Base-by-base conservation (phyloP, 2,113 vertebrate genomes). In the Xenopus tropicalis region DNA sequence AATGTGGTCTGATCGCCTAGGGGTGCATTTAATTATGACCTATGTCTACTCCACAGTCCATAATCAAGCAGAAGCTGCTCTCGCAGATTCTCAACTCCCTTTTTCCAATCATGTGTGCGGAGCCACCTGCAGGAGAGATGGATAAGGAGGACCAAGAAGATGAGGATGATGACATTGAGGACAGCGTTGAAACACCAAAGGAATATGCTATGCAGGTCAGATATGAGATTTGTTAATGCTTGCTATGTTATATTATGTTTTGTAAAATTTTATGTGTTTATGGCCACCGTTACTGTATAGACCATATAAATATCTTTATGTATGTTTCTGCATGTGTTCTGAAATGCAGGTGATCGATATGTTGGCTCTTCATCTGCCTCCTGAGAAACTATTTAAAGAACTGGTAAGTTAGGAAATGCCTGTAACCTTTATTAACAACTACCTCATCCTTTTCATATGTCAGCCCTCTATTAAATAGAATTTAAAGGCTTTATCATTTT, bases 311-410 rank as follows among this genome's bases (percentile, higher is more conserved):
- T 8, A 44, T 44, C 43, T 44, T 44, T 44, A 3, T 48, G 16
- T 48, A 48, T 48, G 16, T 48, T 48, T 48, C 16, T 48, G 0
- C 17, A 54, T 54, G 9, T 54, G 19, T 54, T 54, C 63, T 62
- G 4, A 72, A 62, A 70, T 21, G 57, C 69, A 97, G 95, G 92
- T 96, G 11, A 90, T 97, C 56, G 93, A 97, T 74, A 93, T 93
- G 9, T 84, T 97, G 86, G 94, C 94, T 0, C 86, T 96, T 11
- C 92, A 94, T 46, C 88, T 97, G 80, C 92, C 94, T 10, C 92
- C 94, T 0, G 94, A 95, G 78, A 95, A 94, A 73, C 91, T 97
- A 17, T 93, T 94, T 73, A 78, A 85, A 6, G 90, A 92, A 4
- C 69, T 97, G 83, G 95, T 96, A 77, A 85, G 92, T 83, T 14